These are phyloP conservation scores for Brachyhypopomus gauderio DNA, from an alignment of 2,113 vertebrate genomes.

Conservation along the genomic window DNA sequence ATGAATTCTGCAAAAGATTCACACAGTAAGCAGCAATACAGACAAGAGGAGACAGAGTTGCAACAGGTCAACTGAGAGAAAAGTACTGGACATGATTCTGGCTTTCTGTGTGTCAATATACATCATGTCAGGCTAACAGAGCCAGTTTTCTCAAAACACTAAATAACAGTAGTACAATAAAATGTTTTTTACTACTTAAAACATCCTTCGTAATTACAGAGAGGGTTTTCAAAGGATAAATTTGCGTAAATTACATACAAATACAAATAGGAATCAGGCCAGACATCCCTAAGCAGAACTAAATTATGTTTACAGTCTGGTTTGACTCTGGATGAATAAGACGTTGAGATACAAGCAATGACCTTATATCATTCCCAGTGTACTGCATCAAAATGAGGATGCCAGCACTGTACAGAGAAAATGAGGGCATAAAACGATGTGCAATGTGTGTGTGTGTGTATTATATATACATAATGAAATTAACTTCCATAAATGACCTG, in stretches of 20 bases:
- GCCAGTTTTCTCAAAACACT: no score
- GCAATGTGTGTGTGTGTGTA: background rate
- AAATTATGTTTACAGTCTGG: constrained; percentile 35
- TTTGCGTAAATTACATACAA: constrained; percentile 53
- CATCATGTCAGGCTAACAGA: no score
- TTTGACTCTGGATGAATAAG: constrained; percentile 9
- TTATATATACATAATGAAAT: no score
- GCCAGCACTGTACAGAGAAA: background rate
- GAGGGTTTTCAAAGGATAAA: background rate
- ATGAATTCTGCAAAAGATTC: no score
- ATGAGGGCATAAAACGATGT: background rate
- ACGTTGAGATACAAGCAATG: constrained; percentile 9
- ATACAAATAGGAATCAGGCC: constrained; percentile 12
- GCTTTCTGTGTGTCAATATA: no score
- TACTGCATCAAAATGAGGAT: background rate
- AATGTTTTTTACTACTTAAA: background rate
- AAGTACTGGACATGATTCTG: no score
- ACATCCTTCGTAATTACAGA: background rate
- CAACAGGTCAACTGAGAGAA: no score
- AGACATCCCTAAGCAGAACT: constrained; percentile 24
- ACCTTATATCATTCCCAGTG: background rate
- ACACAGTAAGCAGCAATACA: background rate
- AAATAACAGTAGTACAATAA: background rate
- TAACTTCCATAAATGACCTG: no score
- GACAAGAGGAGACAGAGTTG: background rate